Evolutionary conservation across 2,113 vertebrate genomes (phyloP).

Genomic region (Bettongia penicillata): DNA sequence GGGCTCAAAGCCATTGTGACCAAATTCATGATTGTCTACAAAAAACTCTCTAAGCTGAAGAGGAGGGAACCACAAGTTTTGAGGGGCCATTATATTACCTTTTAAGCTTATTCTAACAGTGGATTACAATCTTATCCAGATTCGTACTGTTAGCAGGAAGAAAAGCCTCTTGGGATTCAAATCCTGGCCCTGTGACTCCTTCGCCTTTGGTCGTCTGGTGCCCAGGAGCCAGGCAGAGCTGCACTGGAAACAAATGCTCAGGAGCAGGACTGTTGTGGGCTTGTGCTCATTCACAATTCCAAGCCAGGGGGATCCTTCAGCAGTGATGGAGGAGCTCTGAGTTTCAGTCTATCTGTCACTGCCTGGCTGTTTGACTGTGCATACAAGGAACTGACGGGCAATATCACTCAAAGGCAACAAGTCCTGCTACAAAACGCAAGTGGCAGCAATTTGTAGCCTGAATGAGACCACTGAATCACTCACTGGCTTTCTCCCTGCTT

Average conservation of each 20-base stretch:
- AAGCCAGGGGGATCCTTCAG: slow-evolving; percentile 81
- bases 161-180: rapidly evolving
- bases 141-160: neutral
- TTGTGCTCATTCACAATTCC: slow-evolving; percentile 81
- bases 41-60: neutral
- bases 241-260: neutral
- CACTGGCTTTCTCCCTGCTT: slow-evolving; percentile 74
- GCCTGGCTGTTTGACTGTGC: slow-evolving; percentile 90
- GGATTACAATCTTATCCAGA: neutral
- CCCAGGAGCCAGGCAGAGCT: neutral
- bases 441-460: slow-evolving; percentile 84
- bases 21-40: neutral
- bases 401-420: slow-evolving; percentile 87
- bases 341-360: slow-evolving; percentile 86
- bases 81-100: neutral
- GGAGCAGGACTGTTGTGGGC: slow-evolving; percentile 54
- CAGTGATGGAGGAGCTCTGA: slow-evolving; percentile 83
- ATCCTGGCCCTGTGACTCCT: neutral
- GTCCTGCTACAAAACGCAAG: slow-evolving; percentile 82
- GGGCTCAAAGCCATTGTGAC: neutral
- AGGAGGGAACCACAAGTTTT: neutral
- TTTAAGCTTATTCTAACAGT: neutral
- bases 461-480: slow-evolving; percentile 80
- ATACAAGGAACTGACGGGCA: slow-evolving; percentile 86
- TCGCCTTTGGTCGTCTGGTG: too few relatives aligned